These are phyloP conservation scores for Crossaster papposus DNA, from an alignment of 53 echinoderm and acorn worm species.

Conservation along the genomic window DNA sequence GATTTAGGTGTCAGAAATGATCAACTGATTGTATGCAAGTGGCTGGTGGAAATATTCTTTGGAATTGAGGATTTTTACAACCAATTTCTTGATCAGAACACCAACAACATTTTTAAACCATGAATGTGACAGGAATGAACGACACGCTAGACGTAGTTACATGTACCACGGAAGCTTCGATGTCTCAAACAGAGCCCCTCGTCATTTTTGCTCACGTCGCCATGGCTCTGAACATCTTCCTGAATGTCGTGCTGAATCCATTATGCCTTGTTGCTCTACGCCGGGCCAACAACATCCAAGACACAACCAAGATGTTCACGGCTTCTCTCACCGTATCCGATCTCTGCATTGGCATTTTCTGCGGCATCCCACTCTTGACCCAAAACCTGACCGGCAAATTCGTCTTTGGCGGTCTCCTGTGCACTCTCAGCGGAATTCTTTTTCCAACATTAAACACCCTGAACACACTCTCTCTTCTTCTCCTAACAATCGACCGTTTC, in stretches of 20 bases:
- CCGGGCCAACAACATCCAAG: background rate
- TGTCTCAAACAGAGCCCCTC: background rate
- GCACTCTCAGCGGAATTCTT: background rate
- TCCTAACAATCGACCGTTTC: conserved; percentile 21
- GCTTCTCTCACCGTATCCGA: conserved; percentile 16
- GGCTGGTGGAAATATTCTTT: too few species aligned
- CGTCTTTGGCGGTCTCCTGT: background rate
- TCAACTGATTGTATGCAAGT: too few species aligned
- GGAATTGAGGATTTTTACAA: too few species aligned
- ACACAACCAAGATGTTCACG: conserved; percentile 22
- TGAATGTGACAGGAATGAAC: background rate
- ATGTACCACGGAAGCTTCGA: background rate
- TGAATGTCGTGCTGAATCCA: conserved; percentile 2
- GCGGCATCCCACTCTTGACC: background rate
- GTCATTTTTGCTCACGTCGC: background rate
- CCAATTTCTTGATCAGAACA: too few species aligned
- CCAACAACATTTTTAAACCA: background rate
- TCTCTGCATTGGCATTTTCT: conserved; percentile 22
- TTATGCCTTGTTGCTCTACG: background rate
- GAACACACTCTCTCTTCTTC: conserved; percentile 9
- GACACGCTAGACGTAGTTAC: background rate
- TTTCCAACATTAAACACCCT: conserved; percentile 3
- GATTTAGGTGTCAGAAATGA: too few species aligned
- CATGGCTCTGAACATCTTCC: background rate
- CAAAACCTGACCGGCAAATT: background rate